phyloP scores from a whole-genome alignment of 1,140 invertebrate genomes.

The Heliconius hermathena region DNA sequence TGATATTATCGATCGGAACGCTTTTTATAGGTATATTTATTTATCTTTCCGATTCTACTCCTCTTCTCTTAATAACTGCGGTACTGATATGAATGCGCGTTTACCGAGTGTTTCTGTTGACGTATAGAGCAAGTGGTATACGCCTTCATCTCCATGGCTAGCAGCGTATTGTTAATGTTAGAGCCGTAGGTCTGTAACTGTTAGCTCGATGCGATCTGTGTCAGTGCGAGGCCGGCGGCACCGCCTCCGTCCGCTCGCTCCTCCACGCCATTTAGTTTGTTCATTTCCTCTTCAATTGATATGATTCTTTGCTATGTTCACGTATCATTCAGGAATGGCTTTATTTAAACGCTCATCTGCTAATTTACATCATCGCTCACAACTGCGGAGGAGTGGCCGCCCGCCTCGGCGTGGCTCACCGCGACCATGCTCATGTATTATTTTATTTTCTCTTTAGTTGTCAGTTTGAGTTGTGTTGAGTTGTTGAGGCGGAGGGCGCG shows the following conservation, averaged over 20 bases:
- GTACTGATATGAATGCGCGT: slow-evolving; percentile 79
- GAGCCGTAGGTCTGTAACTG: slow-evolving; percentile 74
- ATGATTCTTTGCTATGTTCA: slow-evolving; percentile 71
- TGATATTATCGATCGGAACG: slow-evolving; percentile 75
- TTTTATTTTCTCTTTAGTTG: slow-evolving; percentile 74
- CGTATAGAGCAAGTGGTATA: slow-evolving; percentile 77
- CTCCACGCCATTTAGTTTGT: slow-evolving; percentile 70
- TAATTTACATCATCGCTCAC: slow-evolving; percentile 58
- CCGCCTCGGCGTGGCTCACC: slow-evolving; percentile 51
- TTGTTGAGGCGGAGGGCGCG: slow-evolving; percentile 61
- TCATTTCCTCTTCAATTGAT: slow-evolving; percentile 55
- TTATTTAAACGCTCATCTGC: slow-evolving; percentile 72
- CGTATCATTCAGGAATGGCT: slow-evolving; percentile 77
- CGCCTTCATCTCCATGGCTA: slow-evolving; percentile 79
- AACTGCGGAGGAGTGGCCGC: slow-evolving; percentile 55
- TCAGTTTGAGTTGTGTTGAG: slow-evolving; percentile 72
- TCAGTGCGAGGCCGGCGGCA: slow-evolving; percentile 66
- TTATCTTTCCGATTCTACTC: slow-evolving; percentile 79
- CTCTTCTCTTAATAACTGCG: slow-evolving; percentile 76
- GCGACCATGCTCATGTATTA: slow-evolving; percentile 65
- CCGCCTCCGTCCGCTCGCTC: slow-evolving; percentile 57
- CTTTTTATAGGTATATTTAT: slow-evolving; percentile 82
- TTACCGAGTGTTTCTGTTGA: slow-evolving; percentile 74
- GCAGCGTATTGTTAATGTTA: slow-evolving; percentile 78
- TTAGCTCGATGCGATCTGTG: slow-evolving; percentile 76